Percentiles rank a stretch among this genome's conserved stretches.
These are phyloP conservation scores for Lasioglossum leucozonium DNA, from an alignment of 2,888 invertebrate genomes.

Conservation along the genomic window DNA sequence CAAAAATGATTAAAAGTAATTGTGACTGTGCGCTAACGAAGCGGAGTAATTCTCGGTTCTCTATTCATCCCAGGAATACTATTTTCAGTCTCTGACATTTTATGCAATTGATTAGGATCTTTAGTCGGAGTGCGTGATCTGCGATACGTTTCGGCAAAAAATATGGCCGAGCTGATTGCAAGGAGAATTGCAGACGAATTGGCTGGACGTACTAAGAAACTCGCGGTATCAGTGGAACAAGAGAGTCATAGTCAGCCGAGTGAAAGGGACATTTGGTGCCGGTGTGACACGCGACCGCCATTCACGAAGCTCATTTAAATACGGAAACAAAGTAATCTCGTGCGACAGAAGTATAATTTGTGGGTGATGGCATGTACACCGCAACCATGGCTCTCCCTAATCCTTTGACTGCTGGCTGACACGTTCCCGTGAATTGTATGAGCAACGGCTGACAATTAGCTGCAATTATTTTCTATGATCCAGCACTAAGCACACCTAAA, in stretches of 20 bases:
- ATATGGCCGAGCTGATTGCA: not conserved
- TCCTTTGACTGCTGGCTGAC: not conserved
- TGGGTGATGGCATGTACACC: constrained; percentile 13
- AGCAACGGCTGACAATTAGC: not conserved
- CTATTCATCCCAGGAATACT: not conserved
- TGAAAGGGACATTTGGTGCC: constrained; percentile 43
- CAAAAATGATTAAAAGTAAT: not conserved
- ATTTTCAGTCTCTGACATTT: not conserved
- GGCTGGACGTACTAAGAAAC: not conserved
- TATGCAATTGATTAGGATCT: not conserved
- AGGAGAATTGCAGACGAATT: not conserved
- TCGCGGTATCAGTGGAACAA: constrained; percentile 8
- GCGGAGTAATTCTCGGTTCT: not conserved
- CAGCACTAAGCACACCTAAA: not conserved
- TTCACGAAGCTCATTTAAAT: constrained; percentile 52
- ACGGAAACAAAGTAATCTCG: constrained; percentile 59
- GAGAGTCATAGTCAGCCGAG: constrained; percentile 17
- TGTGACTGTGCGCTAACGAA: not conserved
- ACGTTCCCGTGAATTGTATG: not conserved
- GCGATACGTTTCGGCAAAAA: not conserved
- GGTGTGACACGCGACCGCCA: constrained; percentile 42
- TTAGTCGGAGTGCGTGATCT: not conserved
- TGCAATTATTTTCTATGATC: not conserved
- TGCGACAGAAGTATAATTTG: constrained; percentile 53
- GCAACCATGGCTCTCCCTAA: constrained; percentile 2